Percentiles rank a stretch among this genome's conserved stretches.
phyloP scores from a whole-genome alignment of 2,113 vertebrate species.

The Jacana jacana region DNA sequence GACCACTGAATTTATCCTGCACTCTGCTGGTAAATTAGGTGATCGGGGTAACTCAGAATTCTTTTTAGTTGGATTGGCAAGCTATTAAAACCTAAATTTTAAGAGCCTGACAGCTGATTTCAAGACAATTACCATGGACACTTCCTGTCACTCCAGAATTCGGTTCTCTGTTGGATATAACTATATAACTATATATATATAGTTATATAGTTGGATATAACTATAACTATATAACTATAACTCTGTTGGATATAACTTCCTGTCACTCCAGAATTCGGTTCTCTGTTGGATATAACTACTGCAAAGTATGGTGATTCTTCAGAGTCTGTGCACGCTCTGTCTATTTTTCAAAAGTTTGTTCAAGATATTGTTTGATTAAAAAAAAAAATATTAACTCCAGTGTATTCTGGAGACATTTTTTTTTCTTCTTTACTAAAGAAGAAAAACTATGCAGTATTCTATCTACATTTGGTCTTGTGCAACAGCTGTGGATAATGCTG shows the following conservation, averaged over 20 bases:
- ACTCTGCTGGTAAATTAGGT: background rate
- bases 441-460: background rate
- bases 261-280: background rate
- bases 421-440: background rate
- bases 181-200: too few relatives aligned
- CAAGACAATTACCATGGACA: background rate
- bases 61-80: background rate
- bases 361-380: background rate
- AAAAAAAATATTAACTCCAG: background rate
- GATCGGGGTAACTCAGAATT: background rate
- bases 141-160: background rate
- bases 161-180: background rate
- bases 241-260: too few relatives aligned
- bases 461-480: background rate
- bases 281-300: background rate
- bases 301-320: background rate
- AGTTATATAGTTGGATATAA: too few relatives aligned
- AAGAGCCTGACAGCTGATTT: background rate
- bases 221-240: too few relatives aligned
- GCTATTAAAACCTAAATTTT: background rate
- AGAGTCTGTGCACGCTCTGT: background rate
- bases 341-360: background rate
- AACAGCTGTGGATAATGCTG: background rate
- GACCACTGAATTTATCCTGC: background rate
- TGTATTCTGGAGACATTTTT: background rate